phyloP scores from a whole-genome alignment of 2,113 vertebrate species.

The Corythaeola cristata region DNA sequence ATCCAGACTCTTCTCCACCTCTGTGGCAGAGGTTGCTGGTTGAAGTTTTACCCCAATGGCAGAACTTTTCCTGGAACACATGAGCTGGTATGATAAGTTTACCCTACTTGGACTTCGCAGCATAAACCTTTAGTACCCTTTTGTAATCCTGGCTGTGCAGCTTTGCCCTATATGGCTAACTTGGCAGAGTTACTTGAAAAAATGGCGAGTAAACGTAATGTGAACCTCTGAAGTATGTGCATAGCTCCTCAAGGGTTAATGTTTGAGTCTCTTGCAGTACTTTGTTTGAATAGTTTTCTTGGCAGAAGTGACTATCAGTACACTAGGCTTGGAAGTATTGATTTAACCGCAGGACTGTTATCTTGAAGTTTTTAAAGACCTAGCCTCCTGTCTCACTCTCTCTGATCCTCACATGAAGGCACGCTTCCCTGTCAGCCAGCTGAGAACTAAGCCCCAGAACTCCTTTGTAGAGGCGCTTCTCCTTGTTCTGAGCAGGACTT shows the following conservation, averaged over 20 bases:
- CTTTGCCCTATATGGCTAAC: neutral
- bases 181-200: neutral
- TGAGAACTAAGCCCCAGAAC: neutral
- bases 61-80: neutral
- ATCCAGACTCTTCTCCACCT: neutral
- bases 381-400: neutral
- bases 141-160: neutral
- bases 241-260: neutral
- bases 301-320: neutral
- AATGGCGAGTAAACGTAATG: neutral
- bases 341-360: neutral
- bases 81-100: neutral
- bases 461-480: neutral
- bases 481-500: neutral
- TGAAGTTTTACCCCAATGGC: neutral
- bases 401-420: conserved; percentile 7
- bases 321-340: neutral
- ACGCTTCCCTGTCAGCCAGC: neutral
- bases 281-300: neutral
- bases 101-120: neutral
- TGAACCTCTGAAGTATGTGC: neutral
- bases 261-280: neutral
- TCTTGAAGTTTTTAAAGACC: neutral
- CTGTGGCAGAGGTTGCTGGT: neutral
- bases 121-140: neutral